A percentile compares a stretch with the other conserved stretches of the same genome.
Conservation (phyloP, 2,113 vertebrate species). For the Gasterosteus nipponicus region DNA sequence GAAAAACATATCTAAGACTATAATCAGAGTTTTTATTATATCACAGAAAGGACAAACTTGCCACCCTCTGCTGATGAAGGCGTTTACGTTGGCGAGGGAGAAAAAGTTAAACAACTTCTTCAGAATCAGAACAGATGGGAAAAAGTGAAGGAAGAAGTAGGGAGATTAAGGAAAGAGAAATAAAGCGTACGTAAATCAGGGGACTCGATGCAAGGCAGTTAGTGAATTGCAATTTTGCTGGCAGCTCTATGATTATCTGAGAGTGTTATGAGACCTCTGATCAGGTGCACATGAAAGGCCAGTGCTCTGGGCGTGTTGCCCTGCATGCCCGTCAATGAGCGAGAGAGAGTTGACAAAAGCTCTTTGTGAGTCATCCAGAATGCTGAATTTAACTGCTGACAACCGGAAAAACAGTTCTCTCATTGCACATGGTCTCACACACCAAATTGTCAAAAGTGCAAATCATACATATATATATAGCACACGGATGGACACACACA, state of each 20-base stretch:
- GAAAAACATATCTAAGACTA: conserved; percentile 8
- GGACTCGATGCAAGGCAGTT: conserved; percentile 15
- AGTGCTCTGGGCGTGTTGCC: conserved; percentile 16
- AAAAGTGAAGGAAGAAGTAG: conserved; percentile 1
- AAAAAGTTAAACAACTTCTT: conserved; percentile 15
- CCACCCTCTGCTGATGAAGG: background rate
- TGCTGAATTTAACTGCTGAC: conserved; percentile 35
- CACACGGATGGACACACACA: background rate
- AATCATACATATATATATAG: background rate
- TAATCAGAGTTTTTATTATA: conserved; percentile 10
- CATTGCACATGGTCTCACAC: conserved; percentile 26
- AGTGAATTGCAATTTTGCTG: conserved; percentile 35
- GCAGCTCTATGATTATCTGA: conserved; percentile 51
- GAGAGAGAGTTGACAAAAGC: conserved; percentile 18
- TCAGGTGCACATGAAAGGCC: conserved; percentile 56
- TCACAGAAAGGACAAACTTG: conserved; percentile 1
- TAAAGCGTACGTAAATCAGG: background rate
- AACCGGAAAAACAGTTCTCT: conserved; percentile 7
- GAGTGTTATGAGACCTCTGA: conserved; percentile 46
- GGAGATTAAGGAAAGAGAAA: background rate
- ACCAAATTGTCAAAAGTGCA: conserved; percentile 3
- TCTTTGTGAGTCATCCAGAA: conserved; percentile 39
- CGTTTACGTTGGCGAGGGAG: background rate
- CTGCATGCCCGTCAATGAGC: conserved; percentile 38
- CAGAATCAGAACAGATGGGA: background rate